Base-by-base conservation (phyloP, 2,888 invertebrate genomes). In the Iphiclides podalirius region DNA sequence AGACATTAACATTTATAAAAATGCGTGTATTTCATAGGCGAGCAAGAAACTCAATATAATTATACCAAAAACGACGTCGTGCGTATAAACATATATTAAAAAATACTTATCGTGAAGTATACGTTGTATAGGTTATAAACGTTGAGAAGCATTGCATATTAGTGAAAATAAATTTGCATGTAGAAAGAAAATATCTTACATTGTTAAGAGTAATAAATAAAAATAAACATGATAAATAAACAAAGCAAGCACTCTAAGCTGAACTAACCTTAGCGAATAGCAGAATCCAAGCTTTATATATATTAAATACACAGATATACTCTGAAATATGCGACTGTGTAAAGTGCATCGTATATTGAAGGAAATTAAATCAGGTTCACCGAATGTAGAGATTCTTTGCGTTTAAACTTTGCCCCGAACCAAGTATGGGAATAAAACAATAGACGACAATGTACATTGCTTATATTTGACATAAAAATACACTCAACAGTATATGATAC, bases 391-490 rank as follows among this genome's bases (percentile, higher is more conserved):
- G n/a, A n/a, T n/a, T n/a, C n/a, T n/a, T n/a, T n/a, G n/a, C n/a
- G n/a, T n/a, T n/a, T n/a, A n/a, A n/a, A n/a, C n/a, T n/a, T n/a
- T n/a, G n/a, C n/a, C n/a, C n/a, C n/a, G n/a, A n/a, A n/a, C n/a
- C n/a, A n/a, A n/a, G n/a, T n/a, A n/a, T n/a, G n/a, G 43, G 8
- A 52, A 41, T 51, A 50, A 43, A 45, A 53, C 43, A 81, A 58
- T 57, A 46, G 61, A 54, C 62, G 53, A 76, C 79, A 85, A 83
- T 79, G 72, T 84, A 79, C 79, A 84, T 82, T 79, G 72, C 74
- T 83, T 85, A 83, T 86, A 87, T 85, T 87, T 84, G 74, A 84
- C 79, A 83, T 83, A 83, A 77, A 79, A 82, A 79, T 76, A 79
- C 79, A 82, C 70, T 75, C 76, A 74, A 78, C 74, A 76, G 53